These are phyloP conservation scores for Melanerpes aurifrons DNA, from an alignment of 2,113 vertebrate genomes.

Conservation along the genomic window DNA sequence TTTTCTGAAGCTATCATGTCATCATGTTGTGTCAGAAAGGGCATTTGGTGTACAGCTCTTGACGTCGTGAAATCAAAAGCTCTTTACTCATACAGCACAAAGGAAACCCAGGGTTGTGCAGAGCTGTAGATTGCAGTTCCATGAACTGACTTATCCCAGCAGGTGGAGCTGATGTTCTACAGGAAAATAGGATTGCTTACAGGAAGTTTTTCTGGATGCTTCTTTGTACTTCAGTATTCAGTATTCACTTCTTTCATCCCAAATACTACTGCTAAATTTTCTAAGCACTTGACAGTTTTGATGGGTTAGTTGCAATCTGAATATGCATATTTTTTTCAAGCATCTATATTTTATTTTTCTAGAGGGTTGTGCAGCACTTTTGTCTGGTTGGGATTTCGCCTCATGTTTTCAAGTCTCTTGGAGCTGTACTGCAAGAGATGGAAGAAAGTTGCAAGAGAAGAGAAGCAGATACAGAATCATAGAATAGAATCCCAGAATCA, in stretches of 20 bases:
- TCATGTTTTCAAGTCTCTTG: neutral
- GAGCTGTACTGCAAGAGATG: neutral
- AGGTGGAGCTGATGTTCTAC: slow-evolving; percentile 67
- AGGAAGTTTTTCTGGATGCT: neutral
- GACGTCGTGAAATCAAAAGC: neutral
- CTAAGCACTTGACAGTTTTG: neutral
- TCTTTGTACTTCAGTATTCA: neutral
- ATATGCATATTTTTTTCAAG: neutral
- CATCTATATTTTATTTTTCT: neutral
- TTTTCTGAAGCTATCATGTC: neutral
- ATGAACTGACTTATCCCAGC: slow-evolving; percentile 2
- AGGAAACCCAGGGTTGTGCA: neutral
- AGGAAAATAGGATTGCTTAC: neutral
- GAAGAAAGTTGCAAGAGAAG: neutral
- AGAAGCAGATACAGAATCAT: too few species aligned
- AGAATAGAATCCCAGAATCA: too few species aligned
- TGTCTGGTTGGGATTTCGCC: neutral
- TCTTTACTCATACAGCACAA: neutral
- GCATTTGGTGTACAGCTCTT: neutral
- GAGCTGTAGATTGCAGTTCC: neutral
- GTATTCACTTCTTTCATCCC: neutral
- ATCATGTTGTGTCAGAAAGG: neutral
- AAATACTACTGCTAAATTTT: neutral
- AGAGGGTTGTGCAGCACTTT: neutral
- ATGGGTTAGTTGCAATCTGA: neutral